Evolutionary conservation across 2,888 invertebrate genomes (phyloP).

Genomic region (Vesta saturnalis): DNA sequence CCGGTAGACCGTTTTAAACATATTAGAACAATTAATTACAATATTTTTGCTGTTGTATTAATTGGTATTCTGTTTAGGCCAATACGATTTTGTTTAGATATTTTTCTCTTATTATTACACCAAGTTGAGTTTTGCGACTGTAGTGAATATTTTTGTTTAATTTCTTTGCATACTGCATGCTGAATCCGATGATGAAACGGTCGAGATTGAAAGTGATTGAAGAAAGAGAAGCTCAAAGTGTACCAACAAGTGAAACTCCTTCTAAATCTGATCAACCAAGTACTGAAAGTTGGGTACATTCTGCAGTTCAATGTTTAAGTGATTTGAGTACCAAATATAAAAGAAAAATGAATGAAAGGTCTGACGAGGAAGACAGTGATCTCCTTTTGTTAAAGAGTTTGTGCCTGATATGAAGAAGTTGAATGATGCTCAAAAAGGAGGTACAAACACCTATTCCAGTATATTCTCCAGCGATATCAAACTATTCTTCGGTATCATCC

Average conservation of each 20-base stretch:
- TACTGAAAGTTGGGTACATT: not conserved
- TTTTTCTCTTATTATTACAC: not conserved
- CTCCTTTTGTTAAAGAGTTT: constrained; percentile 24
- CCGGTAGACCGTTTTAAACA: too few species aligned
- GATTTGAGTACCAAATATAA: not conserved
- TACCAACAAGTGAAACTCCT: not conserved
- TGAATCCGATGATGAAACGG: not conserved
- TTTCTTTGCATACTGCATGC: too few species aligned
- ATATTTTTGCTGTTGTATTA: too few species aligned
- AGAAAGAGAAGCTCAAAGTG: not conserved
- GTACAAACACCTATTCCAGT: constrained; percentile 13
- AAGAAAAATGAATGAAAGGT: not conserved
- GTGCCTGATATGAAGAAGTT: constrained; percentile 26
- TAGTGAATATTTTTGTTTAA: too few species aligned
- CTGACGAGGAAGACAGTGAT: constrained; percentile 24
- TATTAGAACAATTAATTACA: too few species aligned
- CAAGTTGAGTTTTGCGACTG: not conserved
- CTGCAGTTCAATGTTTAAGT: not conserved
- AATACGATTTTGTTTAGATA: too few species aligned
- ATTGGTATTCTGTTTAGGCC: too few species aligned
- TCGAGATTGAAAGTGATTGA: not conserved
- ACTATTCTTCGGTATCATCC: not conserved
- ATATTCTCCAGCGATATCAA: not conserved
- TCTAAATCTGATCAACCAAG: not conserved
- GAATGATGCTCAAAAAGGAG: constrained; percentile 33